Percentiles rank a stretch among this genome's conserved stretches.
Conservation (phyloP, 1,140 invertebrate genomes). For the Scaptomyza montana region DNA sequence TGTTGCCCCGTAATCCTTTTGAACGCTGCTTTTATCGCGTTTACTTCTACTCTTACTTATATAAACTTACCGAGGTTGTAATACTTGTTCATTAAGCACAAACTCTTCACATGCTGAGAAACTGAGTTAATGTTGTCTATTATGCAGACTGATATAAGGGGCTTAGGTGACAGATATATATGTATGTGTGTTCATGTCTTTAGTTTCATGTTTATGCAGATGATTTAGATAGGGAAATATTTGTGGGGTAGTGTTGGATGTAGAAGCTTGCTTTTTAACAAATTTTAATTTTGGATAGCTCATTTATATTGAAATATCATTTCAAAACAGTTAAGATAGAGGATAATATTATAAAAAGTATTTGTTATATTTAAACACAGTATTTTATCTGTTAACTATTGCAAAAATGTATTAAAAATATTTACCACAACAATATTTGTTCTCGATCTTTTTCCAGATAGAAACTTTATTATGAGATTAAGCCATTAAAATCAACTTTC, state of each 20-base stretch:
- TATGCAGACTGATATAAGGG: conserved; percentile 3
- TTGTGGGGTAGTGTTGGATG: no score
- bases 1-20: conserved; percentile 68
- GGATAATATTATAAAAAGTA: no score
- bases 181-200: not conserved
- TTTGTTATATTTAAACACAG: no score
- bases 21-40: conserved; percentile 77
- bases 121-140: conserved; percentile 12
- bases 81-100: conserved; percentile 47
- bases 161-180: not conserved
- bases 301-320: no score
- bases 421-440: no score
- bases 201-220: not conserved
- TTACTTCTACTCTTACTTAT: conserved; percentile 50
- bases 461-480: no score
- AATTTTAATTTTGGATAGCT: no score
- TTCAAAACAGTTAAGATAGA: no score
- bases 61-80: conserved; percentile 35
- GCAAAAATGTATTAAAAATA: not conserved
- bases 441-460: no score
- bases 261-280: no score
- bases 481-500: no score
- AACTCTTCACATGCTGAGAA: conserved; percentile 10
- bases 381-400: no score
- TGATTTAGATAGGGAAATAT: not conserved